Base-by-base conservation (phyloP, 2,113 vertebrate genomes). In the Semicossyphus pulcher region DNA sequence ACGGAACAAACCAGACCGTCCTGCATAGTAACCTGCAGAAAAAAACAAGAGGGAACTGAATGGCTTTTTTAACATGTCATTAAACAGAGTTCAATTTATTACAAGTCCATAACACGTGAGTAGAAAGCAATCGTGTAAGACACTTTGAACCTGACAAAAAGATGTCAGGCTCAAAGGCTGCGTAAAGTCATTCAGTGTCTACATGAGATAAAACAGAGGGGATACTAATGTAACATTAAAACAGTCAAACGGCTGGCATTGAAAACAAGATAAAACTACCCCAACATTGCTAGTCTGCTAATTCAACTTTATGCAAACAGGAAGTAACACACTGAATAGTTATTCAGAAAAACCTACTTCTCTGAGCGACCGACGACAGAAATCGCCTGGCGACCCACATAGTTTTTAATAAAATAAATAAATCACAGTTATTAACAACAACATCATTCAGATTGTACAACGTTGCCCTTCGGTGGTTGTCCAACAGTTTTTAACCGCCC, bases 381-480 rank as follows among this genome's bases (percentile, higher is more conserved):
- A 91, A 34, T 8, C 84, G 73, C 20, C 86, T 85, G 9, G 69
- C 66, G 23, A 90, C 57, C 92, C 85, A 94, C 94, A 94, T 94
- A 0, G 1, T 89, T 3, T 3, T 28, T 18, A 1, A 4, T 18
- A 10, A 6, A 42, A 25, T n/a, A 52, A 49, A 7, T 15, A 49
- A 52, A 8, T 8, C 5, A 8, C 42, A 0, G 26, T 66, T 74
- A 56, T 4, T 1, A 3, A 39, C 21, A 53, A 34, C 72, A 78
- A 72, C 4, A 4, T 62, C 20, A 20, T 44, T 3, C 7, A 62
- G 26, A 2, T 26, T 26, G 0, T 3, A 51, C 5, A 72, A 56
- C 20, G 49, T 73, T 29, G 73, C 1, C 62, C 67, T 86, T 26
- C 31, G 12, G 16, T 65, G 72, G 20, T 51, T 68, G 85, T 86